phyloP scores from a whole-genome alignment of 2,113 vertebrate genomes.

The Hymenochirus boettgeri region DNA sequence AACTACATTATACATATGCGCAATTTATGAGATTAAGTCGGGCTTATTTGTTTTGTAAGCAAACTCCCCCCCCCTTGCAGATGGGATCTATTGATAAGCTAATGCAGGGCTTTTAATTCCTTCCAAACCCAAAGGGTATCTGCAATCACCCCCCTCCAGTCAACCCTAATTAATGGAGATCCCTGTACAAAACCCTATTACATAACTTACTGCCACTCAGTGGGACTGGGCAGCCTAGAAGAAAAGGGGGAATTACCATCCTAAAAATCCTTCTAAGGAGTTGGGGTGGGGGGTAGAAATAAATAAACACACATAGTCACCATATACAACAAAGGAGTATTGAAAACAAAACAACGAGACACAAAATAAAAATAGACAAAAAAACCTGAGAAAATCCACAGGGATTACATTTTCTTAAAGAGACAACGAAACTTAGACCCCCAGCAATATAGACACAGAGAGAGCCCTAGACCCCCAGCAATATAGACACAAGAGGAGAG shows the following conservation, averaged over 20 bases:
- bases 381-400: too few relatives aligned
- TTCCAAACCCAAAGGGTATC: neutral
- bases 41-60: neutral
- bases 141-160: neutral
- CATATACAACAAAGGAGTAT: too few relatives aligned
- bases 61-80: conserved; percentile 15
- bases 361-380: too few relatives aligned
- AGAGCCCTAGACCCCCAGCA: too few relatives aligned
- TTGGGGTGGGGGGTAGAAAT: too few relatives aligned
- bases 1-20: conserved; percentile 5
- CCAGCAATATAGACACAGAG: too few relatives aligned
- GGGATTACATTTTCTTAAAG: too few relatives aligned
- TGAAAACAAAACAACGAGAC: too few relatives aligned
- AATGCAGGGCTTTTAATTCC: neutral
- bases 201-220: conserved; percentile 18
- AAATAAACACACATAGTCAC: too few relatives aligned
- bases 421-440: too few relatives aligned
- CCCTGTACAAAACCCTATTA: conserved; percentile 19
- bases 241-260: neutral
- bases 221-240: neutral
- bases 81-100: conserved; percentile 24
- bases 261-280: too few relatives aligned
- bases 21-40: conserved; percentile 14
- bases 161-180: conserved; percentile 27
- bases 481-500: too few relatives aligned